Conservation (phyloP, 2,888 invertebrate species). For the Watsonalla binaria region DNA sequence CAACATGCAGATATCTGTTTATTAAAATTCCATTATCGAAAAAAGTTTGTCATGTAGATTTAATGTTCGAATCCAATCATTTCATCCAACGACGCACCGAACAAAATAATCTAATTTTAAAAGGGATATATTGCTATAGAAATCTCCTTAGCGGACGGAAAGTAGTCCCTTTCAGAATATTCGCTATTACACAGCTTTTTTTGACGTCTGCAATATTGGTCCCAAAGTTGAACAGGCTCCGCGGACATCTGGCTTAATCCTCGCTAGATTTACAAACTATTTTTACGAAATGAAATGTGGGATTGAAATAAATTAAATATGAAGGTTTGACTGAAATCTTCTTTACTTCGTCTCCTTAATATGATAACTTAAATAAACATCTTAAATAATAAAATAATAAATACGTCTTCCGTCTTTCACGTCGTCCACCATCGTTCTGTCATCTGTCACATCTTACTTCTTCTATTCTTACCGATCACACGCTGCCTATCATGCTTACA, state of each 20-base stretch:
- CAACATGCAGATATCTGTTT: background rate
- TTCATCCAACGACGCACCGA: slow-evolving; percentile 19
- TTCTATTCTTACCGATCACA: no score
- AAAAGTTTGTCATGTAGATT: background rate
- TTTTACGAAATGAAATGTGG: no score
- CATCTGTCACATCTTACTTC: no score
- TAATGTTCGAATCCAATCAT: slow-evolving; percentile 14
- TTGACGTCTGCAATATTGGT: background rate
- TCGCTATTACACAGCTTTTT: background rate
- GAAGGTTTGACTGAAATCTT: no score
- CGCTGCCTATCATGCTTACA: no score
- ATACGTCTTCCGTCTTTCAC: no score
- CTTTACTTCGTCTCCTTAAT: no score
- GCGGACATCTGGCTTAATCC: background rate
- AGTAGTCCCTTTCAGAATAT: background rate
- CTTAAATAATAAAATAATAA: no score
- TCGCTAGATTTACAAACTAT: no score
- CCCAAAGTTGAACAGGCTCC: background rate
- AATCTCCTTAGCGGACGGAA: slow-evolving; percentile 14
- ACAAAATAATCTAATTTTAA: slow-evolving; percentile 24
- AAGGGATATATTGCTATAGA: slow-evolving; percentile 20
- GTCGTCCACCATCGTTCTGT: no score
- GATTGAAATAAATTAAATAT: no score
- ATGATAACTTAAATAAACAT: no score
- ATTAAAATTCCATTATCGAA: background rate